A percentile compares a stretch with the other conserved stretches of the same genome.
phyloP scores from a whole-genome alignment of 53 echinoderm and acorn worm species.

The Paelopatides confundens region DNA sequence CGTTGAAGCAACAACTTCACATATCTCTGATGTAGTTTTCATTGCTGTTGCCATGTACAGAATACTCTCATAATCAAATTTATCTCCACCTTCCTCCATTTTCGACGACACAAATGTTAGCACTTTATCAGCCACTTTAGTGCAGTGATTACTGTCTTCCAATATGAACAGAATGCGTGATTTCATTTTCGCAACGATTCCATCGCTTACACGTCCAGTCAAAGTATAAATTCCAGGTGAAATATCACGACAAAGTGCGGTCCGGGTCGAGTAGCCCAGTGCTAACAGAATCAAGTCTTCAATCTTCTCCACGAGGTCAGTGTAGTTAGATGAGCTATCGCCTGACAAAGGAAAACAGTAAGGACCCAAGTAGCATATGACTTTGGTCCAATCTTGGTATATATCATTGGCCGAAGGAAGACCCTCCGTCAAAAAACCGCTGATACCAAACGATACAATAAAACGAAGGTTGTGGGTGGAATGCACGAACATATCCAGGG shows the following conservation, averaged over 20 bases:
- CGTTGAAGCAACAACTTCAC: background rate
- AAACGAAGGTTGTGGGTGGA: background rate
- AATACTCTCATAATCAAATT: background rate
- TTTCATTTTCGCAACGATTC: background rate
- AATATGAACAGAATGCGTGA: background rate
- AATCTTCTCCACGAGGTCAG: background rate
- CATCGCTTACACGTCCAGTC: slow-evolving; percentile 1
- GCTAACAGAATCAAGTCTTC: background rate
- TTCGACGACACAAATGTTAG: background rate
- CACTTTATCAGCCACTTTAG: background rate
- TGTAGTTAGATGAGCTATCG: background rate
- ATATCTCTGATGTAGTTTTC: background rate
- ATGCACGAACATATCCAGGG: slow-evolving; percentile 1
- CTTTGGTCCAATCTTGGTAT: background rate
- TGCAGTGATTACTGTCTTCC: background rate
- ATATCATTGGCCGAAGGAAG: background rate
- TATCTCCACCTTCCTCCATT: background rate
- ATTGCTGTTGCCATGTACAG: background rate
- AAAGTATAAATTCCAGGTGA: background rate
- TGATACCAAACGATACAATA: slow-evolving; percentile 12
- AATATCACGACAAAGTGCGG: slow-evolving; percentile 2
- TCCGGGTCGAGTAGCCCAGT: background rate
- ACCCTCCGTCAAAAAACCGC: background rate
- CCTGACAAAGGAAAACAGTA: background rate
- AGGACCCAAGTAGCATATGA: background rate